These are phyloP conservation scores for Cheilosia soror DNA, from an alignment of 2,888 invertebrate species.

Conservation along the genomic window DNA sequence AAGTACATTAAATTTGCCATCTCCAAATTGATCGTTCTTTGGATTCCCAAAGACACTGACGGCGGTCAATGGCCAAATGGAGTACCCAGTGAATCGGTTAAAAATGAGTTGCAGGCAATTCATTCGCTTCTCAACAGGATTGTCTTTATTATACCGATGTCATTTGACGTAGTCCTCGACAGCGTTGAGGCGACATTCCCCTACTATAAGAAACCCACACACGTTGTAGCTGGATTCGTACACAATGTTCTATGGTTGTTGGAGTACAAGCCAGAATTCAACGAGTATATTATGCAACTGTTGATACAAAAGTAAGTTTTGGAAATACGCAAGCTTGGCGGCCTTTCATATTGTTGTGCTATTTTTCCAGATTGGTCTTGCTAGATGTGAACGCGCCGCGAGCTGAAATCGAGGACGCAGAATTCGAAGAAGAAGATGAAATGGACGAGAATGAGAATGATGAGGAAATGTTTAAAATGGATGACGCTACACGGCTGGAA, in stretches of 20 bases:
- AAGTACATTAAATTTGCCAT: constrained; percentile 87
- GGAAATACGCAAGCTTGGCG: constrained; percentile 15
- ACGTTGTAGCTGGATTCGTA: constrained; percentile 89
- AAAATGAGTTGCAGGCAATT: constrained; percentile 86
- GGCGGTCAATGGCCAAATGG: constrained; percentile 86
- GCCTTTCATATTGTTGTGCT: background rate
- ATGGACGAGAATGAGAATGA: constrained; percentile 82
- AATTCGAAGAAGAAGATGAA: constrained; percentile 84
- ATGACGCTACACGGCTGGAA: constrained; percentile 70
- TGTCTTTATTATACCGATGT: constrained; percentile 85
- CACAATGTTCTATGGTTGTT: constrained; percentile 91
- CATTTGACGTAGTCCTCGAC: constrained; percentile 88
- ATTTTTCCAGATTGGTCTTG: constrained; percentile 87
- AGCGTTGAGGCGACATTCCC: constrained; percentile 89
- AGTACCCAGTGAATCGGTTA: constrained; percentile 85
- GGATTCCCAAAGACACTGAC: constrained; percentile 85
- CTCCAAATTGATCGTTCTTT: constrained; percentile 86
- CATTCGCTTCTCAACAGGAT: constrained; percentile 85
- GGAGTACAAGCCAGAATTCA: constrained; percentile 89
- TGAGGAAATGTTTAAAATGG: constrained; percentile 81
- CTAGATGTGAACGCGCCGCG: constrained; percentile 89
- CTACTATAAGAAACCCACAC: constrained; percentile 88
- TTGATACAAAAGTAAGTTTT: constrained; percentile 89
- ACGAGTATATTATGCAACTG: constrained; percentile 88
- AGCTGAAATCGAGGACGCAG: constrained; percentile 86